Base-by-base conservation (phyloP, 1,140 invertebrate species). In the Cydia strobilella region DNA sequence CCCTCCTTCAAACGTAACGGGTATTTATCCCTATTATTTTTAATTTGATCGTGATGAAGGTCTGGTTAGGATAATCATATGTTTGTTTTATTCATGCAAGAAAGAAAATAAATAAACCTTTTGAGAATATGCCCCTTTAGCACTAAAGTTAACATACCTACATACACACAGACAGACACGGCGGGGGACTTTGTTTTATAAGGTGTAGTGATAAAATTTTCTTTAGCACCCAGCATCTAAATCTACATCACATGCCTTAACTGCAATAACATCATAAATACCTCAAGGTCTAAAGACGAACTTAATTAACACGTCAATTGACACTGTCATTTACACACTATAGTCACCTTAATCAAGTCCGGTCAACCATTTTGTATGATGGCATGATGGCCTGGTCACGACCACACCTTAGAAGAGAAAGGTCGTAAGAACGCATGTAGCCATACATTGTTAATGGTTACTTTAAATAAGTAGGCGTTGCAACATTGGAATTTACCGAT, bases 321-420 rank as follows among this genome's bases (percentile, higher is more conserved):
- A 59, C 20, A 23, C 54, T 59, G 20, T 15, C 48, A 59, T 59
- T 59, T 59, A 20, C 23, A 59, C 54, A 59, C 20, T 23, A 59
- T 23, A 20, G 10, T 23, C 54, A 6, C n/a, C 20, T n/a, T 20
- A 59, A 59, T 59, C 54, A 59, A 59, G 7, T 59, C 54, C 54
- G 54, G 54, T 23, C 54, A 59, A 59, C 54, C 18, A 59, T 59
- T 59, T 54, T 54, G 51, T 54, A 23, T 54, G 15, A 54, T 12
- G 20, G 18, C 54, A 23, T 54, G 15, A 54, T 12, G 20, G 18
- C 54, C 20, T 23, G 54, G 54, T 59, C 54, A 23, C 20, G 54
- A 59, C 10, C 20, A 59, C 54, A 10, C 3, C 54, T 20, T n/a
- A 59, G 20, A 4, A 59, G 54, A 59, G 9, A 59, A 59, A 59